phyloP scores from a whole-genome alignment of 2,888 invertebrate species.

The Sinohyriopsis cumingii region DNA sequence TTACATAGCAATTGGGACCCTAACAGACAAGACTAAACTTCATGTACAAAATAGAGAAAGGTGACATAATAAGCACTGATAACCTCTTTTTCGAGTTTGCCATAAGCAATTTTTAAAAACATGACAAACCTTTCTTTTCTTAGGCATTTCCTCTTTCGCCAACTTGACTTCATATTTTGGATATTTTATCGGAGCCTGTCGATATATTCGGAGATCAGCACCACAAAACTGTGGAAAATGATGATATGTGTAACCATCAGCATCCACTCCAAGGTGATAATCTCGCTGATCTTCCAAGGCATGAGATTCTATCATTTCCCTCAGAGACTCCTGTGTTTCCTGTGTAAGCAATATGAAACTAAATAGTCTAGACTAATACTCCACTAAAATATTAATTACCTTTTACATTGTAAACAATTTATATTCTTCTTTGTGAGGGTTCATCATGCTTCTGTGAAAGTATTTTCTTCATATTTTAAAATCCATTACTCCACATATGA shows the following conservation, averaged over 20 bases:
- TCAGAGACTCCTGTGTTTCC: conserved; percentile 75
- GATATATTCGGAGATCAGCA: conserved; percentile 75
- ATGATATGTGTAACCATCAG: conserved; percentile 74
- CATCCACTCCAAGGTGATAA: conserved; percentile 74
- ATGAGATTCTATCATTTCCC: conserved; percentile 74
- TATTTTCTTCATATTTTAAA: too few relatives aligned
- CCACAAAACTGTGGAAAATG: conserved; percentile 77
- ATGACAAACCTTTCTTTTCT: conserved; percentile 36
- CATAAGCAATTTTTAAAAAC: too few relatives aligned
- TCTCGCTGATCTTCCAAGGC: conserved; percentile 73
- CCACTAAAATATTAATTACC: neutral
- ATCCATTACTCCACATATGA: too few relatives aligned
- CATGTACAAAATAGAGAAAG: too few relatives aligned
- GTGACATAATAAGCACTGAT: too few relatives aligned
- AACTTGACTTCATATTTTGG: conserved; percentile 44
- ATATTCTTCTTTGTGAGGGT: too few relatives aligned
- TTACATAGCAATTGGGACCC: too few relatives aligned
- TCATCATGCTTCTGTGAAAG: too few relatives aligned
- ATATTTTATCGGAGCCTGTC: conserved; percentile 67
- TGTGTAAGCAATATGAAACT: conserved; percentile 46
- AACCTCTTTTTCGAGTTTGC: too few relatives aligned
- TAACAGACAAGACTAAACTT: too few relatives aligned
- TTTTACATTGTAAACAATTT: too few relatives aligned
- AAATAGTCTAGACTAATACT: neutral
- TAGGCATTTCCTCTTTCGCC: conserved; percentile 23